A percentile compares a stretch with the other conserved stretches of the same genome.
phyloP scores from a whole-genome alignment of 2,888 invertebrate genomes.

The Tridacna crocea region DNA sequence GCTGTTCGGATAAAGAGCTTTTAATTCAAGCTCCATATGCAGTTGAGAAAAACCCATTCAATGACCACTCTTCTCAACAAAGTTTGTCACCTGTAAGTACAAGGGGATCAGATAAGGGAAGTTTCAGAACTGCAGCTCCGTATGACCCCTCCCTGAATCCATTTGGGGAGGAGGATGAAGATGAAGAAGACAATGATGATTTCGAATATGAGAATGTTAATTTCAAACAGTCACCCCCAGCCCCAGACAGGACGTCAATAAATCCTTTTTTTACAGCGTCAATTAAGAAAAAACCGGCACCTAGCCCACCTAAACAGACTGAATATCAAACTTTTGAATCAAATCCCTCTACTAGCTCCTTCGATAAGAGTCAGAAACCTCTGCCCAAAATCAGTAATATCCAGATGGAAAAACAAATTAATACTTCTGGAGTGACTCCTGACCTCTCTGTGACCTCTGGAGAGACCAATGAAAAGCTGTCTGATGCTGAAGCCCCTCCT shows the following conservation, averaged over 20 bases:
- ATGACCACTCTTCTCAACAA: slow-evolving; percentile 1
- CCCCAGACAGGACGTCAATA: slow-evolving; percentile 40
- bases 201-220: slow-evolving; percentile 25
- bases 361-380: slow-evolving; percentile 25
- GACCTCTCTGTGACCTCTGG: slow-evolving; percentile 62
- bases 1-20: not conserved
- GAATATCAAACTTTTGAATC: slow-evolving; percentile 4
- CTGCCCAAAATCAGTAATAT: slow-evolving; percentile 12
- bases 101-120: slow-evolving; percentile 30
- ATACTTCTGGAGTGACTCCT: slow-evolving; percentile 7
- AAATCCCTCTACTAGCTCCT: slow-evolving; percentile 21
- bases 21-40: not conserved
- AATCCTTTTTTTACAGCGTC: slow-evolving; percentile 59
- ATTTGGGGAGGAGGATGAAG: slow-evolving; percentile 58
- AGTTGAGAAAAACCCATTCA: slow-evolving; percentile 1
- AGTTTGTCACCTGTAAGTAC: slow-evolving; percentile 18
- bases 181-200: slow-evolving; percentile 61
- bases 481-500: slow-evolving; percentile 55
- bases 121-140: slow-evolving; percentile 49
- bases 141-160: slow-evolving; percentile 55
- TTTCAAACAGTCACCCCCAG: slow-evolving; percentile 32
- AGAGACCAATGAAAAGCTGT: slow-evolving; percentile 58
- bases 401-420: slow-evolving; percentile 3
- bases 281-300: slow-evolving; percentile 54
- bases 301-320: slow-evolving; percentile 41